Conservation (phyloP, 1,140 invertebrate species). For the Rhynchophorus ferrugineus region DNA sequence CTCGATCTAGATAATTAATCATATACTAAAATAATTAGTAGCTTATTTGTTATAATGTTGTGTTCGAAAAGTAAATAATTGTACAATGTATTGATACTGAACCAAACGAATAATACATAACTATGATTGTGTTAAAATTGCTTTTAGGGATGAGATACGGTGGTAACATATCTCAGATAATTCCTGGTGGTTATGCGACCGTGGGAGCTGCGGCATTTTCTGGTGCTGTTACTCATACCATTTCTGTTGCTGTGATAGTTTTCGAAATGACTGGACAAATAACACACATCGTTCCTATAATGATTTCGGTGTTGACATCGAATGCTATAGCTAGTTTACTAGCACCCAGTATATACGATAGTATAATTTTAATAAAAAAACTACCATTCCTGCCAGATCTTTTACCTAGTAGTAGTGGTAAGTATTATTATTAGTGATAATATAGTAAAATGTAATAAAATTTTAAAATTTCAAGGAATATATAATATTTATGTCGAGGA, state of each 20-base stretch:
- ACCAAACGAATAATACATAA: too few species aligned
- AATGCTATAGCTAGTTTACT: slow-evolving; percentile 90
- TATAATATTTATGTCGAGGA: slow-evolving; percentile 93
- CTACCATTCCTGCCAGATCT: slow-evolving; percentile 92
- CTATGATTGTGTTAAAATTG: too few species aligned
- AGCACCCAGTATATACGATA: slow-evolving; percentile 96
- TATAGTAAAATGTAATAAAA: too few species aligned
- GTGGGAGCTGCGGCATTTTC: slow-evolving; percentile 93
- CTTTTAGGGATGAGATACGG: slow-evolving; percentile 75
- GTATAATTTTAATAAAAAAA: slow-evolving; percentile 96
- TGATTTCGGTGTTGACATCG: slow-evolving; percentile 89
- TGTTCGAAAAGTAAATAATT: too few species aligned
- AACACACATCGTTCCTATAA: slow-evolving; percentile 92
- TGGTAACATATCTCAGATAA: slow-evolving; percentile 73
- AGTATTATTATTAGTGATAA: too few species aligned
- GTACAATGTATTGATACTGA: too few species aligned
- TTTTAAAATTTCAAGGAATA: slow-evolving; percentile 50
- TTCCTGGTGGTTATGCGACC: slow-evolving; percentile 87
- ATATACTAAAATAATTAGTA: too few species aligned
- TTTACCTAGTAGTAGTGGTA: slow-evolving; percentile 68
- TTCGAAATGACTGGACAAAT: slow-evolving; percentile 92
- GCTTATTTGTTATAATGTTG: too few species aligned
- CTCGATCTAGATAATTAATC: too few species aligned
- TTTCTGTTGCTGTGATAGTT: slow-evolving; percentile 95
- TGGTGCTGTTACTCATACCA: slow-evolving; percentile 93